Evolutionary conservation across 2,888 invertebrate species (phyloP), one percentile per base, ranked within the genome.

Genomic region (Troides aeacus): DNA sequence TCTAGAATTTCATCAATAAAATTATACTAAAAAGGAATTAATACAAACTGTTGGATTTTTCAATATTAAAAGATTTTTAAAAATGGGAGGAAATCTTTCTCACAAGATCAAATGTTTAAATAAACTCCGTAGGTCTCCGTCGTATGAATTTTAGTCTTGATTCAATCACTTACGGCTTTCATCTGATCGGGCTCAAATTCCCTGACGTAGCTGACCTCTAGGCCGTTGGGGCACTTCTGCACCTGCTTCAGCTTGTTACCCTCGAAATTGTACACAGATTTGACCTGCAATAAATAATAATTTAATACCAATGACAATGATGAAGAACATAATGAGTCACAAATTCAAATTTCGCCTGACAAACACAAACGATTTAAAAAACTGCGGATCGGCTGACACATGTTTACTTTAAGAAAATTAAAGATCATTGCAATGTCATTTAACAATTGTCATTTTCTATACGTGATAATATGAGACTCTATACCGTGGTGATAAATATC

Each of bases 241-340:
- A 17, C 56, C 56, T 56, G 56, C 56, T 56, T 56, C 56, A 56
- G 21, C n/a, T 56, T 56, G 56, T 56, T 18, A n/a, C 56, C 56
- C 56, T 56, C 56, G n/a, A 56, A 56, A 7, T 18, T 7, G 17
- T n/a, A 56, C n/a, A 56, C 56, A 56, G 56, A 56, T 56, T 56
- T 56, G 0, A 56, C 56, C 56, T 56, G 56, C 21, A 56, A 17
- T 56, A 21, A 21, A 56, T 7, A 56, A 56, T n/a, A 56, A 21
- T 56, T n/a, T 18, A 56, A 12, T 21, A n/a, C 18, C 17, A 56
- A 18, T 6, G 1, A 21, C 56, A 56, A n/a, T n/a, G 15, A 15
- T 56, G 7, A 56, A 7, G 56, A 7, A 5, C 6, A 1, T 6
- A 18, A n/a, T 56, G 56, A n/a, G 7, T 18, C 18, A n/a, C 21